A percentile compares a stretch with the other conserved stretches of the same genome.
Evolutionary conservation across 1,140 invertebrate species (phyloP).

Genomic region (Pseudoatta argentina): DNA sequence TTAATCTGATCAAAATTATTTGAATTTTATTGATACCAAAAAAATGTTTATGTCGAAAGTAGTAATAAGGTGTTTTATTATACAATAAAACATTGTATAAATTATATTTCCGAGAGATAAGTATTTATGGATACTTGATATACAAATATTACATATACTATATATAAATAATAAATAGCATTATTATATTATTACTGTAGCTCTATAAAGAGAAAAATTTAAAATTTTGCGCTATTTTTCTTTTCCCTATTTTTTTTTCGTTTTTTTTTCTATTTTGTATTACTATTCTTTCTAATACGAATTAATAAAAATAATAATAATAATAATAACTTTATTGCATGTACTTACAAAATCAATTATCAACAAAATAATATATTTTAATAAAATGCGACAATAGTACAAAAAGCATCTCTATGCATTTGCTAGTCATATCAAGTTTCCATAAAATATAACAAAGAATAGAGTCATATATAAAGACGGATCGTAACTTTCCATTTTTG

Average conservation of each 20-base stretch:
- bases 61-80: neutral
- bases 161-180: no score
- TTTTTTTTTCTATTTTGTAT: neutral
- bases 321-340: no score
- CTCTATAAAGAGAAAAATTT: neutral
- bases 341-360: neutral
- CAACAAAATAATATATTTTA: neutral
- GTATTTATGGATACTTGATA: neutral
- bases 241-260: neutral
- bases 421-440: neutral
- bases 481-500: constrained; percentile 20
- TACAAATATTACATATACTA: neutral
- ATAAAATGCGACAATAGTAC: neutral
- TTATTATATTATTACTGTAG: neutral
- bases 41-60: neutral
- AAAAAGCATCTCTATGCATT: neutral
- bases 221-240: neutral
- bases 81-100: neutral
- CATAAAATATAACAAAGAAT: neutral
- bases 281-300: no score
- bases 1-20: neutral
- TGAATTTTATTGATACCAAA: neutral
- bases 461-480: constrained; percentile 15
- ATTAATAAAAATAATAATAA: neutral
- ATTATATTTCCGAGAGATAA: neutral